Evolutionary conservation across 2,797 vertebrate genomes (phyloP).

Genomic region (Cyprinella venusta): DNA sequence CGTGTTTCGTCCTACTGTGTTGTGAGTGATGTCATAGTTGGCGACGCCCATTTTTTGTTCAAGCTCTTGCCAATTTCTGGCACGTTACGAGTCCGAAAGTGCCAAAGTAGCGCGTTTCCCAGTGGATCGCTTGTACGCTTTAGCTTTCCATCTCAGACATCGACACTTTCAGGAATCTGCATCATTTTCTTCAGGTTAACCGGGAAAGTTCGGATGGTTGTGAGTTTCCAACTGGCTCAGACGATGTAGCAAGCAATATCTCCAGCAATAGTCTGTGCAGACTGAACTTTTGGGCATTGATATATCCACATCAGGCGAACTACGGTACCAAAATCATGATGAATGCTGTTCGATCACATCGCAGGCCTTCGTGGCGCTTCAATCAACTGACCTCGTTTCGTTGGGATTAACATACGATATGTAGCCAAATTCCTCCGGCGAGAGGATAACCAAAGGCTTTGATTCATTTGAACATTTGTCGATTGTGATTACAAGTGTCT

Average conservation of each 20-base stretch:
- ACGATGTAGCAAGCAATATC: slow-evolving; percentile 68
- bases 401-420: slow-evolving; percentile 36
- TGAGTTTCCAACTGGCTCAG: slow-evolving; percentile 35
- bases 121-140: neutral
- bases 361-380: slow-evolving; percentile 1
- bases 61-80: neutral
- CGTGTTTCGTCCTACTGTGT: neutral
- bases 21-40: too few species aligned
- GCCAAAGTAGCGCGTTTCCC: slow-evolving; percentile 31
- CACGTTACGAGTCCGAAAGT: neutral
- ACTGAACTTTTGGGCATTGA: slow-evolving; percentile 52
- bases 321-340: slow-evolving; percentile 53
- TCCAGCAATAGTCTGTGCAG: slow-evolving; percentile 61
- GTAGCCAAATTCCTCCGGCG: slow-evolving; percentile 57
- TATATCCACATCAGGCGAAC: slow-evolving; percentile 42
- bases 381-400: slow-evolving; percentile 17
- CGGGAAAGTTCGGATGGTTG: slow-evolving; percentile 18
- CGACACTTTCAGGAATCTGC: slow-evolving; percentile 40
- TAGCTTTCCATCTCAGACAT: slow-evolving; percentile 12
- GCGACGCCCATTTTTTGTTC: neutral
- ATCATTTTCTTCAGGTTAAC: slow-evolving; percentile 45
- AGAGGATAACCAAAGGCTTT: slow-evolving; percentile 60
- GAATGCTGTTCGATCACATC: slow-evolving; percentile 5
- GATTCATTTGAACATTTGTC: slow-evolving; percentile 17
- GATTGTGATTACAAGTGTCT: neutral